Conservation (phyloP, 2,888 invertebrate genomes). For the Tetranychus truncatus region DNA sequence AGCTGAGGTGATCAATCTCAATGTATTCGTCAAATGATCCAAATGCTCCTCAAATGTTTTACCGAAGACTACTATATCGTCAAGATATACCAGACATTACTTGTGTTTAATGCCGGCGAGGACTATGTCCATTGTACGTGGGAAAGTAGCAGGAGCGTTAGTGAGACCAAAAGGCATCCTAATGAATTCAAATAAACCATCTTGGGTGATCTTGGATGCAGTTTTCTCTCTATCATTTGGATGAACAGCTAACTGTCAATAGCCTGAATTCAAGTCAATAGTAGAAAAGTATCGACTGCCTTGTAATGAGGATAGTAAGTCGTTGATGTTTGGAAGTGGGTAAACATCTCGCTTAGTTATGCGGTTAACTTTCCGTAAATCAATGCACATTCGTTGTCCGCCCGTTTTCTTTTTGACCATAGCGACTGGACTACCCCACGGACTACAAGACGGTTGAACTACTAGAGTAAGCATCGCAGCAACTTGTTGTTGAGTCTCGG, state of each 20-base stretch:
- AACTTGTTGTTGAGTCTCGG: background rate
- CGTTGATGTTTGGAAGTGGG: background rate
- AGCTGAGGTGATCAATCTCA: background rate
- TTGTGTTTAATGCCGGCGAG: background rate
- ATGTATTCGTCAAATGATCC: background rate
- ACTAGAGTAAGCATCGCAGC: background rate
- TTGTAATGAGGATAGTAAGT: background rate
- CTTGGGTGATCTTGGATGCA: constrained; percentile 10
- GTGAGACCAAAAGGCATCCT: constrained; percentile 14
- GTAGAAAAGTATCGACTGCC: background rate
- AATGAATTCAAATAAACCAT: background rate
- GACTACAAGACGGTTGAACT: background rate
- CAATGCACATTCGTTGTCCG: constrained; percentile 2
- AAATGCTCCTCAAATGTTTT: constrained; percentile 9
- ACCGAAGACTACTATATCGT: constrained; percentile 13
- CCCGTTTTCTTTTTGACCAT: constrained; percentile 13
- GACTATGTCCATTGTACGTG: constrained; percentile 8
- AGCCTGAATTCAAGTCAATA: constrained; percentile 10
- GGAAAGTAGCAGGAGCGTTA: constrained; percentile 10
- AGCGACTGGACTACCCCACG: constrained; percentile 14
- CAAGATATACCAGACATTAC: constrained; percentile 7
- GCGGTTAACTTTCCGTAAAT: constrained; percentile 4
- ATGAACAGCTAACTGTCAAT: constrained; percentile 8
- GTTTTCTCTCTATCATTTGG: background rate
- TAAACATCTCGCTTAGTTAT: constrained; percentile 7